Conservation (phyloP, 2,113 vertebrate species). For the Marcusenius ussheri region DNA sequence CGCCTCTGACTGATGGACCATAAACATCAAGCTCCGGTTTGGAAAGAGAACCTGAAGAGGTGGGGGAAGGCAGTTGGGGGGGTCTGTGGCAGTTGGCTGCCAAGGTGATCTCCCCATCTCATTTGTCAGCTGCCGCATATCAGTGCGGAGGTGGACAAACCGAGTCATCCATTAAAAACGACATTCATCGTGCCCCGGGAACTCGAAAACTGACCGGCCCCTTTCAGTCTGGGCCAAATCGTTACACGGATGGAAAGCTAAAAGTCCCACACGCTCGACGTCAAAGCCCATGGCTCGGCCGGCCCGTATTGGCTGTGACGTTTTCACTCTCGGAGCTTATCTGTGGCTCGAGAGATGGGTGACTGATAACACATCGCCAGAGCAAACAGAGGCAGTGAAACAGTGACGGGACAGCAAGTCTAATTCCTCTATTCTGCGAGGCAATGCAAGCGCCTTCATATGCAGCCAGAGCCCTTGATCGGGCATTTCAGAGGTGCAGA, state of each 20-base stretch:
- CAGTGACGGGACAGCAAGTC: background rate
- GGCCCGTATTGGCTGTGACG: too few species aligned
- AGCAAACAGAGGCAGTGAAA: background rate
- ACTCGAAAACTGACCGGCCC: background rate
- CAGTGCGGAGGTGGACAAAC: background rate
- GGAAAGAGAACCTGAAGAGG: background rate
- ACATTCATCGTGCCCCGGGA: background rate
- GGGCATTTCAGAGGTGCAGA: conserved; percentile 46
- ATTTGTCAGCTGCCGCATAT: background rate
- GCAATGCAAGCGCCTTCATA: conserved; percentile 40
- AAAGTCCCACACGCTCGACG: background rate
- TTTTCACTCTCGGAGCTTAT: background rate
- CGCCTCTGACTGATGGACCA: background rate
- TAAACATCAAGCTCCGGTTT: conserved; percentile 6
- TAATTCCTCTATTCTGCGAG: conserved; percentile 12
- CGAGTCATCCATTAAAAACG: background rate
- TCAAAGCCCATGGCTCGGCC: background rate
- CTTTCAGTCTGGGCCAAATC: background rate
- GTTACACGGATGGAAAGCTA: background rate
- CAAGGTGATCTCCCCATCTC: background rate
- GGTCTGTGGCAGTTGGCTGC: background rate
- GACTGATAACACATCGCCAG: background rate
- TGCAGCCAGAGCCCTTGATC: conserved; percentile 44
- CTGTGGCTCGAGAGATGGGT: background rate
- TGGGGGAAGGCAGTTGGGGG: background rate